A percentile compares a stretch with the other conserved stretches of the same genome.
Conservation (phyloP, 2,888 invertebrate genomes). For the Helobdella robusta region DNA sequence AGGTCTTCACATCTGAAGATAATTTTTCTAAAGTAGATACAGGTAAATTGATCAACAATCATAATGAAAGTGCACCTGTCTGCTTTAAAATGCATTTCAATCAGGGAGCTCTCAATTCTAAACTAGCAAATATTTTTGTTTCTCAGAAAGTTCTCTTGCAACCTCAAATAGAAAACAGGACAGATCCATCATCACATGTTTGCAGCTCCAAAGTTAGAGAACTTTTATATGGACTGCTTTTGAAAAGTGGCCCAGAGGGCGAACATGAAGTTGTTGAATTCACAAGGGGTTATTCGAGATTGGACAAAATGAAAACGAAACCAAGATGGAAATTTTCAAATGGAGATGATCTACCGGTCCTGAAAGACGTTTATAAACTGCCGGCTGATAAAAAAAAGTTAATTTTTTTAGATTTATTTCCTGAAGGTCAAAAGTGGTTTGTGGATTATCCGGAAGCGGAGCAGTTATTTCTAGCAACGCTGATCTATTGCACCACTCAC, state of each 20-base stretch:
- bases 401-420: slow-evolving; percentile 9
- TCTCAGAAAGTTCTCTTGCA: slow-evolving; percentile 41
- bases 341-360: not conserved
- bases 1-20: too few relatives aligned
- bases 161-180: slow-evolving; percentile 42
- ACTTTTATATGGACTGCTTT: slow-evolving; percentile 43
- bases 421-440: not conserved
- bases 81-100: slow-evolving; percentile 63
- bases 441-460: slow-evolving; percentile 18
- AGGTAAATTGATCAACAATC: not conserved
- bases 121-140: slow-evolving; percentile 54
- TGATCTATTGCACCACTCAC: slow-evolving; percentile 38
- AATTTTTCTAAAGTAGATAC: not conserved
- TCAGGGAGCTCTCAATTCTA: slow-evolving; percentile 55
- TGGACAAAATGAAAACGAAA: slow-evolving; percentile 16
- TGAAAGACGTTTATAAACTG: slow-evolving; percentile 28
- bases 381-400: not conserved
- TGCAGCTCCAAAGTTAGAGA: slow-evolving; percentile 39
- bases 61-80: slow-evolving; percentile 32
- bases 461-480: slow-evolving; percentile 25
- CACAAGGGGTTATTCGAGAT: slow-evolving; percentile 6
- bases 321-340: not conserved
- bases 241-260: slow-evolving; percentile 31
- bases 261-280: not conserved
- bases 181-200: slow-evolving; percentile 37